Conservation (phyloP, 2,888 invertebrate species). For the Hirtodrosophila cameraria region DNA sequence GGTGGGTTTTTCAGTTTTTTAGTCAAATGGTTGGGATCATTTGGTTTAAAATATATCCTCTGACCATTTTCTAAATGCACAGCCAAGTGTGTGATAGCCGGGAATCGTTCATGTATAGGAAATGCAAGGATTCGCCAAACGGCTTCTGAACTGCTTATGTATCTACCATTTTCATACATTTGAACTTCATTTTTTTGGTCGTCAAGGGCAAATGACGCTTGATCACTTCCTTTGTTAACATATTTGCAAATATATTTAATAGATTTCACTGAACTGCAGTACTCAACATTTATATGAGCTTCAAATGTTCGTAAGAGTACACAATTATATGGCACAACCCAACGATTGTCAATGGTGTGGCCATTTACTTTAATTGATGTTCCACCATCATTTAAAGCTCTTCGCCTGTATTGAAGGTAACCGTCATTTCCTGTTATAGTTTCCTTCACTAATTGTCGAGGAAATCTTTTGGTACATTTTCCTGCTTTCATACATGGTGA, state of each 20-base stretch:
- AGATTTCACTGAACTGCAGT: constrained; percentile 79
- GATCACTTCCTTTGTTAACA: constrained; percentile 56
- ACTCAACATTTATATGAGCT: constrained; percentile 82
- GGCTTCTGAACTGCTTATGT: constrained; percentile 42
- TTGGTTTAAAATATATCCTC: background rate
- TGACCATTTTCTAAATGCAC: constrained; percentile 5
- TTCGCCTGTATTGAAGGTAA: background rate
- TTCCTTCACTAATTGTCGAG: too few species aligned
- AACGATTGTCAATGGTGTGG: too few species aligned
- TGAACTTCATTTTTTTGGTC: background rate
- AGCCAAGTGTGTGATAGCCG: constrained; percentile 1
- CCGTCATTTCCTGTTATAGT: constrained; percentile 13
- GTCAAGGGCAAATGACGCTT: background rate
- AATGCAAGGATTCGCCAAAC: constrained; percentile 50
- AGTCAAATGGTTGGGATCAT: too few species aligned
- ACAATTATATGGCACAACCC: too few species aligned
- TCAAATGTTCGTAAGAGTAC: constrained; percentile 36
- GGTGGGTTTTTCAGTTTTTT: too few species aligned
- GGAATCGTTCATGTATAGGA: constrained; percentile 59
- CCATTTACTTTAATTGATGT: too few species aligned
- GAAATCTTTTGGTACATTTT: too few species aligned
- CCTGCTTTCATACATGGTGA: too few species aligned
- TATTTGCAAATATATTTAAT: too few species aligned
- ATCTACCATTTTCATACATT: constrained; percentile 67
- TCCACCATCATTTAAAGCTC: too few species aligned